These are phyloP conservation scores for Chelidonichthys spinosus DNA, from an alignment of 2,797 vertebrate species.

Conservation along the genomic window DNA sequence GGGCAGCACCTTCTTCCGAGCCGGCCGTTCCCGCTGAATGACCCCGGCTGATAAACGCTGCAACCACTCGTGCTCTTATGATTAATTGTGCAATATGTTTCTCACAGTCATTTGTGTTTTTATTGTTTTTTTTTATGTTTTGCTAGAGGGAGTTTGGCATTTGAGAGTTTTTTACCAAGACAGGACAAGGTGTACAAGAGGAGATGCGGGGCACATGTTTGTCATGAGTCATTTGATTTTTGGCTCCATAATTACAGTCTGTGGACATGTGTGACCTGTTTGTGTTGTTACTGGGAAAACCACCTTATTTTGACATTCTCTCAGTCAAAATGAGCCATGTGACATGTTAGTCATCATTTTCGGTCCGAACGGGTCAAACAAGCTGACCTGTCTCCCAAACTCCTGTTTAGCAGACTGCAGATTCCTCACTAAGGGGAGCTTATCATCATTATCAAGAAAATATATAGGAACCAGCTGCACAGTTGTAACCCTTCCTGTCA, in stretches of 20 bases:
- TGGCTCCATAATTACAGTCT: constrained; percentile 29
- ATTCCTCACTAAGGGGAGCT: neutral
- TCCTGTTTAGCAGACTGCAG: neutral
- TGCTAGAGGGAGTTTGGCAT: constrained; percentile 11
- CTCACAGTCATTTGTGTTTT: constrained; percentile 21
- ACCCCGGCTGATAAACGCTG: constrained; percentile 25
- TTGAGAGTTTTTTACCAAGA: neutral
- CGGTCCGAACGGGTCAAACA: no score
- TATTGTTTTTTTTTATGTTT: neutral
- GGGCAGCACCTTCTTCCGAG: constrained; percentile 14
- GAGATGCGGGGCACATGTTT: neutral
- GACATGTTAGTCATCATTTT: no score
- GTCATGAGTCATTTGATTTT: constrained; percentile 1
- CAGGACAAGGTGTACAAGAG: neutral
- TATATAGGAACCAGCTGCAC: neutral
- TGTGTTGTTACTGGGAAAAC: neutral
- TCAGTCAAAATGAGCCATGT: no score
- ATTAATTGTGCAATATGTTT: constrained; percentile 33
- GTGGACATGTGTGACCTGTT: neutral
- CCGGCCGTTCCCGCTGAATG: constrained; percentile 27
- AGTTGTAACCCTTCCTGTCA: constrained; percentile 2
- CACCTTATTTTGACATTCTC: no score
- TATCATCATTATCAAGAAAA: constrained; percentile 7
- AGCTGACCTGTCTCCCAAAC: neutral
- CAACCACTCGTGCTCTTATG: constrained; percentile 29